These are phyloP conservation scores for Macropus fuliginosus DNA, from an alignment of 2,797 vertebrate genomes.

Conservation along the genomic window DNA sequence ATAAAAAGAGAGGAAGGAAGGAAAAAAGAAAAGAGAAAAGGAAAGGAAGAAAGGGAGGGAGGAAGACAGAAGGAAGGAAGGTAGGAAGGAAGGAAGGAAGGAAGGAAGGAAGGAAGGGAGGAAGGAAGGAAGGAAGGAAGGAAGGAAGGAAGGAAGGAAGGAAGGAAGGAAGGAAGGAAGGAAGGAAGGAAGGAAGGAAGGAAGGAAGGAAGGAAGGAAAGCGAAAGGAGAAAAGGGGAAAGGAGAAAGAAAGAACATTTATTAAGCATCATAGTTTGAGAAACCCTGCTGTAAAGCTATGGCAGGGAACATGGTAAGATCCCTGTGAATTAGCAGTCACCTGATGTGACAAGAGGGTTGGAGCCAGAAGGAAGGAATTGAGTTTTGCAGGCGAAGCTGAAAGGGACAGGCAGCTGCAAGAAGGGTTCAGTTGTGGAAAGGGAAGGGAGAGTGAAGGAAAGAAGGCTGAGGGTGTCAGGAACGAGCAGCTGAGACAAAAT, in stretches of 20 bases:
- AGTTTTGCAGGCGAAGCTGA: background rate
- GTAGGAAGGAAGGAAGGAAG: fast-evolving
- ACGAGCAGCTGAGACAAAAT: background rate
- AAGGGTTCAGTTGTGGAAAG: background rate
- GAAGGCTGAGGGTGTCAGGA: background rate
- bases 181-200: too few relatives aligned
- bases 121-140: fast-evolving
- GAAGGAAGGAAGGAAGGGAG: fast-evolving
- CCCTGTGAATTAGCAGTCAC: background rate
- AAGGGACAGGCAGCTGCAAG: background rate
- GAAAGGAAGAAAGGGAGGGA: fast-evolving
- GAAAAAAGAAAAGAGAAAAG: background rate
- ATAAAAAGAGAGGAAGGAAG: fast-evolving
- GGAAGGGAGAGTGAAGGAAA: background rate
- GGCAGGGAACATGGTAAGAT: background rate
- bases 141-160: fast-evolving
- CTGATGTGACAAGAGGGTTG: background rate
- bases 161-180: fast-evolving
- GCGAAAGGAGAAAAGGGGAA: background rate
- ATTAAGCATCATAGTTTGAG: background rate
- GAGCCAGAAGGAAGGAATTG: background rate
- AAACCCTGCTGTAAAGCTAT: background rate
- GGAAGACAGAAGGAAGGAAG: too few relatives aligned
- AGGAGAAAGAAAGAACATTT: background rate
- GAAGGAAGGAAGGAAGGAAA: too few relatives aligned